Conservation (phyloP, 2,113 vertebrate genomes). For the cattle (Bos taurus) region ARS-UCD2.0 NC_037330.1:117286001-117286500, state of each 20-base stretch:
- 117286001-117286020: neutral
- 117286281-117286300: neutral
- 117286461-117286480: accelerated
- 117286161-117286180: neutral
- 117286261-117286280: neutral
- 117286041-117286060: neutral
- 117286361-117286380: accelerated
- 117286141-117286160: accelerated
- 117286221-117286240: neutral
- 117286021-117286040: neutral
- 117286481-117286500: neutral
- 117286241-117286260: neutral
- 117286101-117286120: neutral
- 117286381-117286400: neutral
- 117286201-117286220: too few relatives aligned
- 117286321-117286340: neutral
- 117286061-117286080: neutral
- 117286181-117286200: neutral
- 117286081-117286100: neutral
- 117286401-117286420: neutral
- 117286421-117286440: accelerated
- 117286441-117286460: neutral
- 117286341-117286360: neutral
- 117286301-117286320: neutral
- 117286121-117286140: neutral